A percentile compares a stretch with the other conserved stretches of the same genome.
Evolutionary conservation across 2,113 vertebrate genomes (phyloP).

Genomic region (Silurus meridionalis): DNA sequence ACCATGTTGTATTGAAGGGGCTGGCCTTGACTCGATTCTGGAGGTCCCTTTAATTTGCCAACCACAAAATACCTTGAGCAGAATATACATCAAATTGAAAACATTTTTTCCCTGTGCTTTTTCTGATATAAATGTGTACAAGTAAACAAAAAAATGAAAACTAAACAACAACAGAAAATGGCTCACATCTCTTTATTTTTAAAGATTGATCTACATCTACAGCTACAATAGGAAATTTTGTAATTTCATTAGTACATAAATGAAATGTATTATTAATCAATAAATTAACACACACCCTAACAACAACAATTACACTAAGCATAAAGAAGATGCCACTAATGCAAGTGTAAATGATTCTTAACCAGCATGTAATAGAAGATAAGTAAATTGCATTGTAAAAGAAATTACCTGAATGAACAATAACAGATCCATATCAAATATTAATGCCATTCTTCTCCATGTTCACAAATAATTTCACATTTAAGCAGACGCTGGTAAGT

Average conservation of each 20-base stretch:
- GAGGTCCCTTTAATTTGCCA: constrained; percentile 36
- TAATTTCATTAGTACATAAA: not conserved
- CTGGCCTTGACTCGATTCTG: constrained; percentile 21
- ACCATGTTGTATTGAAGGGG: constrained; percentile 21
- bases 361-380: not conserved
- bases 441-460: not conserved
- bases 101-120: not conserved
- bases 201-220: not conserved
- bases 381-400: not conserved
- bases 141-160: not conserved
- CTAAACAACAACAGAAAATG: not conserved
- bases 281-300: not conserved
- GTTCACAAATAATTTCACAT: not conserved
- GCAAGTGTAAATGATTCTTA: not conserved
- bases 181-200: not conserved
- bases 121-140: not conserved
- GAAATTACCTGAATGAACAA: not conserved
- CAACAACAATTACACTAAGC: not conserved
- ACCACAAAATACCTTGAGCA: not conserved
- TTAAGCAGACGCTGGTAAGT: not conserved
- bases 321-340: not conserved
- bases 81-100: not conserved
- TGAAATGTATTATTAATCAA: not conserved
- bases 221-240: too few relatives aligned
- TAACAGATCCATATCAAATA: not conserved